phyloP scores from a whole-genome alignment of 2,113 vertebrate genomes.

The Tachysurus fulvidraco region DNA sequence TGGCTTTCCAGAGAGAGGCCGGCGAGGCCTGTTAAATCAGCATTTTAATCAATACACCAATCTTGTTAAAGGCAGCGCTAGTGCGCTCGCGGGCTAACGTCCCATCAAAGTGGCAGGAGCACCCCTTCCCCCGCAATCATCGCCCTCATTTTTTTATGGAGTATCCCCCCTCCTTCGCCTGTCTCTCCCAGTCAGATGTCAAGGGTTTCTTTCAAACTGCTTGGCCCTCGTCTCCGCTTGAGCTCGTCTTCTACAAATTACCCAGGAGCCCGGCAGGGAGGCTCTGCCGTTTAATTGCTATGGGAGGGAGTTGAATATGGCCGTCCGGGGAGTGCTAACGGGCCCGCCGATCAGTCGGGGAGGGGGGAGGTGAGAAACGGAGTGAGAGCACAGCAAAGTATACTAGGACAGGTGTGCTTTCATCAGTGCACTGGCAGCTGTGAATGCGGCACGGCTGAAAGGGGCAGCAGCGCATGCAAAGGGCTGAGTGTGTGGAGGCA shows the following conservation, averaged over 20 bases:
- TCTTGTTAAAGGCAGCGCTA: conserved; percentile 84
- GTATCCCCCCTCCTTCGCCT: conserved; percentile 31
- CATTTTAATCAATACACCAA: conserved; percentile 98
- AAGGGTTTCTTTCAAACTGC: conserved; percentile 57
- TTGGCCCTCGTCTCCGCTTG: conserved; percentile 52
- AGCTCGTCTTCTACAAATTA: conserved; percentile 67
- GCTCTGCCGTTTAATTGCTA: conserved; percentile 74
- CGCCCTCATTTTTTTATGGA: conserved; percentile 46
- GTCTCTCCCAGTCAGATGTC: conserved; percentile 55
- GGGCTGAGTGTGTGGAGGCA: conserved; percentile 50
- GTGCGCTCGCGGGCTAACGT: conserved; percentile 80
- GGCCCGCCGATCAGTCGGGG: conserved; percentile 65
- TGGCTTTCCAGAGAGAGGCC: conserved; percentile 80
- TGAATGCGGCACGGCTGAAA: conserved; percentile 69
- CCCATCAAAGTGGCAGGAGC: conserved; percentile 71
- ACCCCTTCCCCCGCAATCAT: conserved; percentile 58
- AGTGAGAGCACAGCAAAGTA: conserved; percentile 40
- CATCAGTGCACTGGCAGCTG: conserved; percentile 78
- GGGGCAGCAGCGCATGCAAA: conserved; percentile 51
- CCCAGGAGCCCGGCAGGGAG: conserved; percentile 68
- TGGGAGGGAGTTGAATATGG: conserved; percentile 74
- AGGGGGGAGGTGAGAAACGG: neutral
- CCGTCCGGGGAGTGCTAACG: conserved; percentile 69
- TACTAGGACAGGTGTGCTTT: conserved; percentile 75
- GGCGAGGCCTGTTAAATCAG: conserved; percentile 88